Evolutionary conservation across 2,797 vertebrate genomes (phyloP), one percentile per base, ranked within the genome.

Genomic region (Pagetopsis macropterus): DNA sequence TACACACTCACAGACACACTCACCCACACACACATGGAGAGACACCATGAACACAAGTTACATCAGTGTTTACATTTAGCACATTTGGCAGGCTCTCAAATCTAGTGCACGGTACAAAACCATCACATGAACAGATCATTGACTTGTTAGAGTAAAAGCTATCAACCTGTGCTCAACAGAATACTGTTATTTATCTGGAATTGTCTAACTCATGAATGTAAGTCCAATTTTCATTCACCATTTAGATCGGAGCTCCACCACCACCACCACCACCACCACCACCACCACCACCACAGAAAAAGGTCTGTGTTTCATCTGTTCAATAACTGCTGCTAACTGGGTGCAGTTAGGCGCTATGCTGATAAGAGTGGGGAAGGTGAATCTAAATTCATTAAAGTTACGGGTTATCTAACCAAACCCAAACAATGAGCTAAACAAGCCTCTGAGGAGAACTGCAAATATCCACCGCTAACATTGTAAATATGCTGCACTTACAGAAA

Each of bases 41-140:
- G 17, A 21, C 12, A 52, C 6, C 16, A 37, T 17, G 56, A 16
- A 64, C 61, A 65, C 2, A 2, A 72, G 31, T 60, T 74, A 46
- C 19, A 59, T 75, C 40, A 61, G 15, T 54, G 45, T 67, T 55
- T 71, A 61, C 27, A 56, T 65, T 70, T 65, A 56, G 27, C 72
- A 31, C 58, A 44, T 52, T 62, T 67, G 66, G 56, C 52, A 66
- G 46, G 31, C 45, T 57, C 17, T 75, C n/a, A 63, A 27, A 44
- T 61, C 48, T 17, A 41, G 13, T 65, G n/a, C 50, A 55, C 51
- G 40, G 41, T 54, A 31, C 40, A 60, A 37, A 65, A 65, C 0
- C 2, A 15, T 78, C 57, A 58, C 55, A 74, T 65, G 46, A 75
- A 70, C n/a, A 15, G 43, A 70, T 77, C 9, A 5, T 41, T 46